phyloP scores from a whole-genome alignment of 35 echinoderm and acorn worm species.

The Lytechinus pictus region DNA sequence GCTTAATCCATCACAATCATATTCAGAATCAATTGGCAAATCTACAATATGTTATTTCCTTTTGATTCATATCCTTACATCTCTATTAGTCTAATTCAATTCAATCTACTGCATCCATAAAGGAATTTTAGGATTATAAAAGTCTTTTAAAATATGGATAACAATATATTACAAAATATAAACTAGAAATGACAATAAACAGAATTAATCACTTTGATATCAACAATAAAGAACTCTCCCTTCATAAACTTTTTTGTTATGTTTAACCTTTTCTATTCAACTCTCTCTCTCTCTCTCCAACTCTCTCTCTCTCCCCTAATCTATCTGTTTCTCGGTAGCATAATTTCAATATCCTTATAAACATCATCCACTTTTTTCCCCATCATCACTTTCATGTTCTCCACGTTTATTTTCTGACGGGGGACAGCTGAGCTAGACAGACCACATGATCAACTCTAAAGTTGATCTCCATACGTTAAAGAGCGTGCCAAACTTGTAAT shows the following conservation, averaged over 20 bases:
- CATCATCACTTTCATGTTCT: not conserved
- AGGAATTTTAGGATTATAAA: not conserved
- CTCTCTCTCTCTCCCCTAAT: not conserved
- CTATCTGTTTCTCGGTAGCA: not conserved
- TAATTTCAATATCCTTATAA: not conserved
- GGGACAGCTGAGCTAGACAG: slow-evolving; percentile 15
- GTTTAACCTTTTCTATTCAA: not conserved
- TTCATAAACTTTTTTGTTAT: too few relatives aligned
- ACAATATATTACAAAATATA: too few relatives aligned
- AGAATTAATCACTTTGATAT: too few relatives aligned
- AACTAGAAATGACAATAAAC: too few relatives aligned
- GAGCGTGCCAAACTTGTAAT: not conserved
- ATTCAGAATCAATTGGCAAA: too few relatives aligned
- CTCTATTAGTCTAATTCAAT: too few relatives aligned
- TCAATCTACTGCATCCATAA: not conserved
- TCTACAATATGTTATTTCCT: too few relatives aligned
- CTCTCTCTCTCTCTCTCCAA: not conserved
- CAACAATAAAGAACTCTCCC: too few relatives aligned
- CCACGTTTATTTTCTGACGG: not conserved
- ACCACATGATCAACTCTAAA: not conserved
- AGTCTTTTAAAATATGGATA: not conserved
- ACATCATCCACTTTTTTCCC: not conserved
- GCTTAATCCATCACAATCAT: too few relatives aligned
- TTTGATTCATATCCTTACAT: too few relatives aligned
- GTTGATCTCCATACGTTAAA: not conserved